phyloP scores from a whole-genome alignment of 1,140 invertebrate genomes.

The Drosophila hydei region DNA sequence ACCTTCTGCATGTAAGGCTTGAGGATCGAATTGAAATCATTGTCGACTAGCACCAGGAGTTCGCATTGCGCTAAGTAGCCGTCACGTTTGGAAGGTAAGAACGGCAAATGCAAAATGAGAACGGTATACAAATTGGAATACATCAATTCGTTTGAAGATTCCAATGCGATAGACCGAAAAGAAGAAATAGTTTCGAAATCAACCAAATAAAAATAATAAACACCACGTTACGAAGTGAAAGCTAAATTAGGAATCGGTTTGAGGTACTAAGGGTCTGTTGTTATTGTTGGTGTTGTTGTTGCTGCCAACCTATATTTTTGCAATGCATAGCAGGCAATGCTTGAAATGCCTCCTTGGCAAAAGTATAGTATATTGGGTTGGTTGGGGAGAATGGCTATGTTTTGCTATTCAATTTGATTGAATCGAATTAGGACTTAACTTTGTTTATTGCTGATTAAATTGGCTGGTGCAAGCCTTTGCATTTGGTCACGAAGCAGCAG shows the following conservation, averaged over 20 bases:
- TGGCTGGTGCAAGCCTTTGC: constrained; percentile 68
- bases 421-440: constrained; percentile 82
- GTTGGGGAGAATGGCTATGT: constrained; percentile 41
- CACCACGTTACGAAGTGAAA: constrained; percentile 57
- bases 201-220: constrained; percentile 45
- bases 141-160: constrained; percentile 64
- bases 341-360: background rate
- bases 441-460: constrained; percentile 82
- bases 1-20: constrained; percentile 55
- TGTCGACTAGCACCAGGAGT: constrained; percentile 57
- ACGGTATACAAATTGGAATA: constrained; percentile 28
- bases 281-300: constrained; percentile 77
- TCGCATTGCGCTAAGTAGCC: constrained; percentile 64
- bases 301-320: constrained; percentile 75
- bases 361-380: background rate
- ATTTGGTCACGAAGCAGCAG: constrained; percentile 58
- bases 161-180: constrained; percentile 42
- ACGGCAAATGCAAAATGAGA: constrained; percentile 51
- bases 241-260: constrained; percentile 52
- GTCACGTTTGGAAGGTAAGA: constrained; percentile 48
- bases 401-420: constrained; percentile 80
- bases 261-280: constrained; percentile 41
- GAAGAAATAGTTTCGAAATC: constrained; percentile 28
- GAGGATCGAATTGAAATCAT: constrained; percentile 61
- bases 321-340: constrained; percentile 29